phyloP scores from a whole-genome alignment of 2,113 vertebrate genomes.

The Petrocephalus zakoni region DNA sequence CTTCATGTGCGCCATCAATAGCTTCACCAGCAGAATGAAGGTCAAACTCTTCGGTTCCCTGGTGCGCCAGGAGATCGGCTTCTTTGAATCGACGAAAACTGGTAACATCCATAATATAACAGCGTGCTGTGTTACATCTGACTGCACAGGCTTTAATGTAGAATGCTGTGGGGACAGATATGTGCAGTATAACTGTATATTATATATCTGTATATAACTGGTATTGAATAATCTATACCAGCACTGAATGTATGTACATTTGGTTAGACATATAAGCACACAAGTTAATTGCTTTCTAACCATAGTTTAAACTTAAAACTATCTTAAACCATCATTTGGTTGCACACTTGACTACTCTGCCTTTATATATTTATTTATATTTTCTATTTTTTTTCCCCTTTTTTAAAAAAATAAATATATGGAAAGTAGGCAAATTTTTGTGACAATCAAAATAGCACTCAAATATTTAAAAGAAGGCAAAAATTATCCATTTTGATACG shows the following conservation, averaged over 20 bases:
- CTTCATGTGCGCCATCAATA: constrained; percentile 43
- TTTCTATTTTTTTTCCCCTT: no score
- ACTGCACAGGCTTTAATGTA: not conserved
- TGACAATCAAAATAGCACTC: not conserved
- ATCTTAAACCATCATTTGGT: not conserved
- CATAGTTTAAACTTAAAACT: no score
- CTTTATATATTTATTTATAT: no score
- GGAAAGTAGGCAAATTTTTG: no score
- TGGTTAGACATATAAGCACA: not conserved
- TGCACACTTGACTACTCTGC: no score
- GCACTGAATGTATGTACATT: not conserved
- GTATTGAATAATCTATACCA: not conserved
- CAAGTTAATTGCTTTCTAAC: no score
- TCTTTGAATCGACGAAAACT: constrained; percentile 57
- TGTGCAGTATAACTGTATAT: no score
- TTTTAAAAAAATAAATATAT: no score
- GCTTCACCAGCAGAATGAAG: constrained; percentile 48
- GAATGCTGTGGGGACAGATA: not conserved
- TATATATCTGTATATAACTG: no score
- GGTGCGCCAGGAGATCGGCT: constrained; percentile 56
- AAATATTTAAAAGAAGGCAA: not conserved
- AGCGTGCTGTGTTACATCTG: not conserved
- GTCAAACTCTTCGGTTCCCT: constrained; percentile 51
- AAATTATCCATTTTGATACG: fast-evolving
- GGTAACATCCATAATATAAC: constrained; percentile 35